These are phyloP conservation scores for Phoenicopterus ruber DNA, from an alignment of 2,113 vertebrate species.

Conservation along the genomic window DNA sequence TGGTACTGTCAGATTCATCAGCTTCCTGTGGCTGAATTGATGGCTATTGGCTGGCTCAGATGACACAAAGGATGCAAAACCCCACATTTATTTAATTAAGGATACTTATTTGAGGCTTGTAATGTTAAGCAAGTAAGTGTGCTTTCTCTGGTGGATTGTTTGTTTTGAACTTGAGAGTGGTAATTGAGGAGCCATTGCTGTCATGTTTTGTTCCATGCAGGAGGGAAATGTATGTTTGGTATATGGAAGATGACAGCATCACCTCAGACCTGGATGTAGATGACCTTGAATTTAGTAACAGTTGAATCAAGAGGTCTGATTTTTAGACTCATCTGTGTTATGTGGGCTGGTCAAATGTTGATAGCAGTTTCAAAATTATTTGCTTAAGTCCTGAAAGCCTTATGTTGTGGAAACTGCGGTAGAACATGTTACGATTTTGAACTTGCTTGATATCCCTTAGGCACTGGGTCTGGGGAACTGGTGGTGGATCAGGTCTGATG, in stretches of 20 bases:
- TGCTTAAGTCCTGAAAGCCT: not conserved
- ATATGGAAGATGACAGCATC: not conserved
- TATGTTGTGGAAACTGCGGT: not conserved
- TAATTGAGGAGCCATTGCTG: not conserved
- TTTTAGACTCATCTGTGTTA: not conserved
- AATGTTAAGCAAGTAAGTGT: not conserved
- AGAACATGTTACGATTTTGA: not conserved
- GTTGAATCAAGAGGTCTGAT: rapidly evolving
- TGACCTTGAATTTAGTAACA: not conserved
- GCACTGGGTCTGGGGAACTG: not conserved
- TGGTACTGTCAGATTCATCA: not conserved
- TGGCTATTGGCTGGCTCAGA: not conserved
- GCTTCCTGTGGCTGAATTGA: not conserved
- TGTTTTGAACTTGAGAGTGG: not conserved
- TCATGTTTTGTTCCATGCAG: not conserved
- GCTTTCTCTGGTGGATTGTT: not conserved
- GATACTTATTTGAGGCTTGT: not conserved
- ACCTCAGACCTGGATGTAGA: not conserved
- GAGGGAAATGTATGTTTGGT: not conserved
- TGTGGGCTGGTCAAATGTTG: not conserved
- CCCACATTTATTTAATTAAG: not conserved
- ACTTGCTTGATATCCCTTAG: not conserved
- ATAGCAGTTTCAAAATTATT: not conserved
- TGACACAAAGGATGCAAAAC: not conserved
- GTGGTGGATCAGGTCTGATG: not conserved